These are phyloP conservation scores for Hydropotes inermis DNA, from an alignment of 2,113 vertebrate species.

Conservation along the genomic window DNA sequence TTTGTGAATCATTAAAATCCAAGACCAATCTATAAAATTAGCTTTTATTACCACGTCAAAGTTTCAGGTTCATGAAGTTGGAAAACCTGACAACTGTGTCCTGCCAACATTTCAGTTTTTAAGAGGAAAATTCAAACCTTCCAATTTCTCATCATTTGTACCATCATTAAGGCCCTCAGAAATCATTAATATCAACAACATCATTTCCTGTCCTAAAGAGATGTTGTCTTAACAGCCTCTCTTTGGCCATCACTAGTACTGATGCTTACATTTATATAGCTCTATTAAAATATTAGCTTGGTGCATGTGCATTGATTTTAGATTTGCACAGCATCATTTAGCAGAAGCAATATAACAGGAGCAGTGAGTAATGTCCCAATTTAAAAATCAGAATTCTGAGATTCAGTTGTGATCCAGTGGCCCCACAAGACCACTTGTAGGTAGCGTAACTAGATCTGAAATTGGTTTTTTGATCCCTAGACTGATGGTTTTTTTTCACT, in stretches of 20 bases:
- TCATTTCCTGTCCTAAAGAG: background rate
- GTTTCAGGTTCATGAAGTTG: constrained; percentile 25
- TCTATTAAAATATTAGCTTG: constrained; percentile 30
- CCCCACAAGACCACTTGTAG: background rate
- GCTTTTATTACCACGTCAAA: constrained; percentile 24
- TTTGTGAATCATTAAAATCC: constrained; percentile 28
- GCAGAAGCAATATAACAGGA: background rate
- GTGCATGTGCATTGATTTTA: background rate
- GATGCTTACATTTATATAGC: constrained; percentile 10
- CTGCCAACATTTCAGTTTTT: constrained; percentile 38
- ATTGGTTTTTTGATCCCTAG: constrained; percentile 61
- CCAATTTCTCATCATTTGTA: background rate
- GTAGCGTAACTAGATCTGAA: background rate
- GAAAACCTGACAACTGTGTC: background rate
- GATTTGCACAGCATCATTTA: background rate
- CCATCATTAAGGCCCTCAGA: background rate
- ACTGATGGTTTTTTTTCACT: constrained; percentile 42
- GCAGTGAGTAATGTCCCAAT: background rate
- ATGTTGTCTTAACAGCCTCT: background rate
- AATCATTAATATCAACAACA: background rate
- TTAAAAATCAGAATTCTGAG: constrained; percentile 42
- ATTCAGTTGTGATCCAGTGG: constrained; percentile 1
- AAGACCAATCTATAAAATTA: constrained; percentile 30
- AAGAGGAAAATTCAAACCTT: constrained; percentile 20
- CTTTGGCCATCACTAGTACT: background rate